phyloP scores from a whole-genome alignment of 2,888 invertebrate genomes.

The Apamea crenata region DNA sequence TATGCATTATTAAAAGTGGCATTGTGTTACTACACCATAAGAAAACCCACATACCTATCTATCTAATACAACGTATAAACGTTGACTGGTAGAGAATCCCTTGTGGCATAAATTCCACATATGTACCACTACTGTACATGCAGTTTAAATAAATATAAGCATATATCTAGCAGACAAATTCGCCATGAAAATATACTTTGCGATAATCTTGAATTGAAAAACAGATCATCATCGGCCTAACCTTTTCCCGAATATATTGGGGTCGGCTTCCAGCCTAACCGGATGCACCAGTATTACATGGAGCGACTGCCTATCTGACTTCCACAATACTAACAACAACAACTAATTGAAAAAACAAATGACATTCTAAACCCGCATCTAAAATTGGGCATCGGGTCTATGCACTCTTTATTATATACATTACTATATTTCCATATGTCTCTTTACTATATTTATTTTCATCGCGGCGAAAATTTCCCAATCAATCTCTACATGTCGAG shows the following conservation, averaged over 20 bases:
- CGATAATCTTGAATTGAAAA: background rate
- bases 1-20: background rate
- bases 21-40: conserved; percentile 1
- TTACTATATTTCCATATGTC: no score
- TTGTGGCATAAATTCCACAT: background rate
- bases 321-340: no score
- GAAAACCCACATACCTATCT: background rate
- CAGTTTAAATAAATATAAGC: background rate
- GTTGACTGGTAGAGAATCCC: background rate
- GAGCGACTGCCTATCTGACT: no score
- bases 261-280: no score
- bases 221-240: no score
- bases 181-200: background rate
- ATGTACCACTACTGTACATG: background rate
- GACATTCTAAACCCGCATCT: background rate
- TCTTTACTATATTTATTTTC: no score
- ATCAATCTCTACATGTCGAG: conserved; percentile 69
- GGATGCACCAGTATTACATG: no score
- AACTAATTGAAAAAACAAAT: background rate
- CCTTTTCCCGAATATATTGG: no score
- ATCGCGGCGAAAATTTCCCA: conserved; percentile 26
- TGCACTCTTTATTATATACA: background rate
- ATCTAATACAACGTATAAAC: background rate
- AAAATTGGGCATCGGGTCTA: background rate
- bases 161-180: background rate